Evolutionary conservation across 2,113 vertebrate species (phyloP), one percentile per base, ranked within the genome.

Genomic region (Megaleporinus macrocephalus): DNA sequence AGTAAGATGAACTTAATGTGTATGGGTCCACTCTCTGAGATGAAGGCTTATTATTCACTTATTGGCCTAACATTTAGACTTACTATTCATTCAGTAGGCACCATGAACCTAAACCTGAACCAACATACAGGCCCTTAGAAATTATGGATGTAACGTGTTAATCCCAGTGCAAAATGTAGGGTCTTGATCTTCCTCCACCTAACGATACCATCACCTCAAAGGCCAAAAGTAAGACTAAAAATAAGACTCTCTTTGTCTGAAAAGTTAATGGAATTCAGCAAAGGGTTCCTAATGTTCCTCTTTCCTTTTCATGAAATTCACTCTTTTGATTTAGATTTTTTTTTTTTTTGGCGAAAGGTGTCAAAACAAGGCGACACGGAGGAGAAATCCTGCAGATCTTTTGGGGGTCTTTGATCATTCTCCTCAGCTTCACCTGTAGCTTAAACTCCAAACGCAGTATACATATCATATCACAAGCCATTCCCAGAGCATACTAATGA

Each of bases 391-490:
- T 44, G 22, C 27, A n/a, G 30, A 68, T 51, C 61, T 65, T 49
- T 16, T 7, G 22, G 29, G n/a, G 22, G 14, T 36, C 55, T 65
- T 66, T 24, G 53, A 69, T 78, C 29, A 69, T 78, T 36, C 51
- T 66, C 16, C 55, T 7, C 49, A 41, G 76, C 47, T 26, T 69
- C 63, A 68, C 27, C 76, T 68, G 41, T 62, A 62, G 16, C 73
- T 76, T 22, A 24, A 33, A 51, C 44, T 49, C 4, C 30, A n/a
- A 55, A 30, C 16, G 9, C 63, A 15, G 10, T 12, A 24, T 10
- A 69, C 30, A 57, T 26, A 78, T 6, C 29, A 20, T 13, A 11
- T 61, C 16, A 7, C 30, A 9, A 16, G 4, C 33, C 33, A 22
- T 69, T 12, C 30, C 33, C 33, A 24, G 29, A 3, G 33, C 29